Base-by-base conservation (phyloP, 1,140 invertebrate species). In the Pomacea maculata region DNA sequence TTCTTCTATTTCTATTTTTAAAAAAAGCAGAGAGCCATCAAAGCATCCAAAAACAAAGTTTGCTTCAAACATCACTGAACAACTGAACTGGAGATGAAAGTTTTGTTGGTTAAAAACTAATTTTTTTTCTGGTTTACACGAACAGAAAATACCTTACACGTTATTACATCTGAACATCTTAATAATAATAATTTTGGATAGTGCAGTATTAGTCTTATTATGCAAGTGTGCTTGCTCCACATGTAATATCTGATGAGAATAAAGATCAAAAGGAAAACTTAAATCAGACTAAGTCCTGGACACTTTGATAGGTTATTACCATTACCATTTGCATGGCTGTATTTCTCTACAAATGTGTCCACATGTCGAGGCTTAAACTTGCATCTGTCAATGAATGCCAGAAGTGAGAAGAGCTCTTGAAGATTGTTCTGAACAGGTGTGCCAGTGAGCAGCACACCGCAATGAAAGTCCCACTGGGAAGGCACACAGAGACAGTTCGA, bases 401-500 rank as follows among this genome's bases (percentile, higher is more conserved):
- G 92, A 55, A 99, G 92, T 4, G 97, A 98, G 92, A 99, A 99
- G 57, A 99, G 90, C 92, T 99, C 98, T 88, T 97, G 97, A 95
- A 93, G 89, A 80, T 99, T 99, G 90, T 99, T 99, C 92, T 99
- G 99, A 55, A 99, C 92, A 9, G 99, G 98, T n/a, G 98, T 99
- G 63, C 98, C 98, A 12, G 98, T 99, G 63, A 99, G 92, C 14
- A 99, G 92, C 1, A 99, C 96, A 83, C 97, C 93, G 88, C 98
- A 94, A 85, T 94, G 93, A 10, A 96, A 95, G 88, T 95, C 96
- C 79, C 98, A 95, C 87, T 95, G 94, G 34, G 75, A 97, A 94
- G 25, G 76, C 9, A 79, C 63, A 71, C n/a, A 75, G 21, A 80
- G 68, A 65, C 14, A 74, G 70, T 55, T 12, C 54, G n/a, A 12